These are phyloP conservation scores for Engraulis encrasicolus DNA, from an alignment of 2,113 vertebrate species.

Conservation along the genomic window DNA sequence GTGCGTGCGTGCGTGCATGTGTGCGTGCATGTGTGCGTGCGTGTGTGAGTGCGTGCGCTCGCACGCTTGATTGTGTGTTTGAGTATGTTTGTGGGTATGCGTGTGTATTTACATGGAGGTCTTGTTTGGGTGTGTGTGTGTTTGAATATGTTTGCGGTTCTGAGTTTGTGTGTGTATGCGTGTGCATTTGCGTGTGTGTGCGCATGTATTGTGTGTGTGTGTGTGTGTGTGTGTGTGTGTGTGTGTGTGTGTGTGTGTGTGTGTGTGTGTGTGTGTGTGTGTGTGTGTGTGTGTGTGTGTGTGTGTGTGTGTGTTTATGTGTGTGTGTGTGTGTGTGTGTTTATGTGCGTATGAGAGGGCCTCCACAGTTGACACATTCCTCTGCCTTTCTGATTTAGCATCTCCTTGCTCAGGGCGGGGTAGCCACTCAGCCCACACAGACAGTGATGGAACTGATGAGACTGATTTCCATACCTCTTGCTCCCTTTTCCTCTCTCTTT, in stretches of 20 bases:
- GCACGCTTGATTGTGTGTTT: background rate
- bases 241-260: no score
- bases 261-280: no score
- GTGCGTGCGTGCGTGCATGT: background rate
- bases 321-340: no score
- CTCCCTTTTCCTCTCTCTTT: background rate
- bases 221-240: background rate
- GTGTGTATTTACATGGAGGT: background rate
- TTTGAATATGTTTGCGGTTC: background rate
- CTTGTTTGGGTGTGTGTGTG: background rate
- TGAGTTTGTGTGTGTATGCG: no score
- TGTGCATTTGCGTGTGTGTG: no score
- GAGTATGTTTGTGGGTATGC: background rate
- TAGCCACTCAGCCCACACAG: no score
- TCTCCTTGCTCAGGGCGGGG: no score
- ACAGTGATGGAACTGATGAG: background rate
- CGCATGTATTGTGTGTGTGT: background rate
- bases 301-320: no score
- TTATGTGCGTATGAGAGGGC: no score
- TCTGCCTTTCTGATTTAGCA: background rate
- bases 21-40: background rate
- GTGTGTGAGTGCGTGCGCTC: slow-evolving; percentile 8
- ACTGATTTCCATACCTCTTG: background rate
- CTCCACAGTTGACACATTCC: background rate
- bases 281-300: no score